Evolutionary conservation across 2,888 invertebrate species (phyloP).

Genomic region (Brachyptera risi): DNA sequence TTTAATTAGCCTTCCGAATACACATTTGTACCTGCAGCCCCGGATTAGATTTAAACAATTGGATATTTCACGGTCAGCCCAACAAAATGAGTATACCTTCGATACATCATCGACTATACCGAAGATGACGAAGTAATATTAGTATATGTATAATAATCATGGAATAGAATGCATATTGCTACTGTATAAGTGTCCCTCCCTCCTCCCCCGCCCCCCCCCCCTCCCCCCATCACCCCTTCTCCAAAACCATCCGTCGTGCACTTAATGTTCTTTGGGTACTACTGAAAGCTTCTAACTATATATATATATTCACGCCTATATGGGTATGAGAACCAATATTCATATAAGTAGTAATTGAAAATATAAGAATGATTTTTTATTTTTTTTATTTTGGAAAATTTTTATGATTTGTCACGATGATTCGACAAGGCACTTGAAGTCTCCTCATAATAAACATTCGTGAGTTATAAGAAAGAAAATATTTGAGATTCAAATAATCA

Average conservation of each 20-base stretch:
- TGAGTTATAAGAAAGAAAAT: background rate
- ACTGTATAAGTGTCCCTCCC: conserved; percentile 1
- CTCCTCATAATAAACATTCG: background rate
- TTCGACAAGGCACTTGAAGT: background rate
- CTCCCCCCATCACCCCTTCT: background rate
- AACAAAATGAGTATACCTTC: too few species aligned
- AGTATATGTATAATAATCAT: background rate
- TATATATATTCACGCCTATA: too few species aligned
- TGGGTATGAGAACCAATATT: background rate
- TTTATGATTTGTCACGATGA: conserved; percentile 18
- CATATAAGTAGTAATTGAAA: background rate
- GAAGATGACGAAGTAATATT: background rate
- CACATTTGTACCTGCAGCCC: too few species aligned
- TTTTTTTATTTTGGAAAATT: background rate
- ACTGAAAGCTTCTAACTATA: too few species aligned
- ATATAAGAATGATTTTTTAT: background rate
- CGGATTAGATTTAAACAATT: too few species aligned
- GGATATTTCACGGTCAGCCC: too few species aligned
- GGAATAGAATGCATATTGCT: background rate
- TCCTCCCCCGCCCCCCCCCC: conserved; percentile 4
- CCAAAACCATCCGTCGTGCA: background rate
- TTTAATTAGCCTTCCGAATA: too few species aligned
- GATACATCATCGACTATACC: background rate
- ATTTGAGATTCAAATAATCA: background rate
- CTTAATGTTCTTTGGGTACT: background rate